Conservation (phyloP, 1,140 invertebrate species). For the Drosophila parvula region DNA sequence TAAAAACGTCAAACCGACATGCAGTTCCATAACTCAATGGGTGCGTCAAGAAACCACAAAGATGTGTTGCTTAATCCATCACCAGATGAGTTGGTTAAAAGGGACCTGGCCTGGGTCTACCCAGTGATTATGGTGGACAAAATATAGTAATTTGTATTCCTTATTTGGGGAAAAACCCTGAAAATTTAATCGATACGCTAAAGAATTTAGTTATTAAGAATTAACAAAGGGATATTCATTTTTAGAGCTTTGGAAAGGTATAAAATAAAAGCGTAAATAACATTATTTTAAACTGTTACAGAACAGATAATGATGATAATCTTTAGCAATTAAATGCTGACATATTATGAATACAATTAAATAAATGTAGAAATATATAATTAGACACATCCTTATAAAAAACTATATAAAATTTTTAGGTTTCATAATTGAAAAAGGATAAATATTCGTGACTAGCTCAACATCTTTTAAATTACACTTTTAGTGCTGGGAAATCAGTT, state of each 20-base stretch:
- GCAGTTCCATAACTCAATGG: slow-evolving; percentile 49
- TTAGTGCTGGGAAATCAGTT: too few relatives aligned
- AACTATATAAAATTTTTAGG: too few relatives aligned
- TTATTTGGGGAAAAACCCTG: background rate
- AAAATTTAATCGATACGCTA: background rate
- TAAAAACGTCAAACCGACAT: slow-evolving; percentile 49
- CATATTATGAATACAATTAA: background rate
- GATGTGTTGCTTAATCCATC: slow-evolving; percentile 28
- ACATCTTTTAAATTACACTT: too few relatives aligned
- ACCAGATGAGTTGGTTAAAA: background rate
- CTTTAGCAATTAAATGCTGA: background rate
- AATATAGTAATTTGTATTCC: slow-evolving; percentile 5
- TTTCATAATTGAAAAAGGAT: too few relatives aligned
- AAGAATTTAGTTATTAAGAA: background rate
- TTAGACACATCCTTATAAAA: too few relatives aligned
- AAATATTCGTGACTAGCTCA: too few relatives aligned
- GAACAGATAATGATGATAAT: background rate
- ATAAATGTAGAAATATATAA: too few relatives aligned
- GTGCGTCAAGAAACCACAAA: slow-evolving; percentile 37
- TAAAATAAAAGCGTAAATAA: background rate
- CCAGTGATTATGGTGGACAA: background rate
- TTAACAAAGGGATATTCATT: background rate
- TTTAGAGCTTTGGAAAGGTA: background rate
- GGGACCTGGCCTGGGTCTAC: background rate
- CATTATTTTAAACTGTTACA: background rate